Evolutionary conservation across 2,797 vertebrate genomes (phyloP).

Genomic region (Arrhamphus sclerolepis): DNA sequence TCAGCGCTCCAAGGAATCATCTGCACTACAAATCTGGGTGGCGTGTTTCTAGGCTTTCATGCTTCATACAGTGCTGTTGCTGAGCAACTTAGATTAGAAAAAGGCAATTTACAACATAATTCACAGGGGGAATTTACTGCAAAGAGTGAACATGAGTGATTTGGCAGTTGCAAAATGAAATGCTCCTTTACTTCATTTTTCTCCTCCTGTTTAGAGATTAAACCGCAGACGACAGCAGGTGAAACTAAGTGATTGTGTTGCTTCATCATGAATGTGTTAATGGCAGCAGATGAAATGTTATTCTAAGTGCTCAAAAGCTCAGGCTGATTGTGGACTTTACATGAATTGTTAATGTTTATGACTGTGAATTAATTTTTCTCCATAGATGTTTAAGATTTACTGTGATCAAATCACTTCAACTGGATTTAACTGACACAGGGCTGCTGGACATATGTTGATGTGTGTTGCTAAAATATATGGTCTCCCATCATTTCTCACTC

Average conservation of each 20-base stretch:
- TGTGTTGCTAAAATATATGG: conserved; percentile 39
- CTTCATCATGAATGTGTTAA: conserved; percentile 49
- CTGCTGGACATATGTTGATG: conserved; percentile 12
- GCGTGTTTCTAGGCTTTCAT: not conserved
- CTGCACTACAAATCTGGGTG: not conserved
- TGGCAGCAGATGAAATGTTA: conserved; percentile 45
- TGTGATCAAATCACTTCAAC: conserved; percentile 33
- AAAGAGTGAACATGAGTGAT: no score
- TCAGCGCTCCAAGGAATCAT: no score
- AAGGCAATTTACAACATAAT: not conserved
- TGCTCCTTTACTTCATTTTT: no score
- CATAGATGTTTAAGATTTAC: conserved; percentile 10
- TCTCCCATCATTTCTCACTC: conserved; percentile 51
- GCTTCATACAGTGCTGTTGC: not conserved
- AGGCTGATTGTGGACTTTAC: conserved; percentile 19
- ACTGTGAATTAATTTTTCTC: conserved; percentile 43
- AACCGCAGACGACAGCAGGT: not conserved
- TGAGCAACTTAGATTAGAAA: not conserved
- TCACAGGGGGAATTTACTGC: no score
- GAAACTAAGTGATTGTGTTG: conserved; percentile 38
- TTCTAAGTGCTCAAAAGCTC: conserved; percentile 9
- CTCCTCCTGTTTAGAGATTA: no score
- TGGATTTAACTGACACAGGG: conserved; percentile 25
- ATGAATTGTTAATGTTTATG: conserved; percentile 2
- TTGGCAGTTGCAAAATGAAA: no score